Base-by-base conservation (phyloP, 2,888 invertebrate species). In the Eristalis intricaria region DNA sequence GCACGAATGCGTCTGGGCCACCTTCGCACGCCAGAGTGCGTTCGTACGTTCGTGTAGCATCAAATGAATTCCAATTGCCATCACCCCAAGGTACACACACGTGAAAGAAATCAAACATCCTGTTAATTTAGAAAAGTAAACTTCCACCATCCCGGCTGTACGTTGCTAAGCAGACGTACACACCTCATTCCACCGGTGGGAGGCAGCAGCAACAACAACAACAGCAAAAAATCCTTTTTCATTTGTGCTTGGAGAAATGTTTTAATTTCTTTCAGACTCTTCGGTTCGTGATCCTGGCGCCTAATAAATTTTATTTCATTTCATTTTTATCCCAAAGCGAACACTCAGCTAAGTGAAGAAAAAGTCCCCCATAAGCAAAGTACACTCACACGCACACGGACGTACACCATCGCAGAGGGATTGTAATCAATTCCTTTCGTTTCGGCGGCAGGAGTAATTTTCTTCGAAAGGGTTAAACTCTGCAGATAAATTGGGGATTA, bases 221-320 rank as follows among this genome's bases (percentile, higher is more conserved):
- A 26, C 4, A 19, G 22, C 32, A 74, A 80, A 73, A 87, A 80
- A 68, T 68, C 79, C 71, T 76, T 87, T 87, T 84, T 84, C 87
- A 87, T 87, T 87, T 87, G 83, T 73, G 79, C 87, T 84, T 58
- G 60, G 80, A 87, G 87, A 87, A 87, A 87, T 87, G 87, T 87
- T 87, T 87, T 87, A 87, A 87, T 87, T 87, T 87, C 87, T 87
- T 87, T 87, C 84, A 84, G 87, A 87, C 84, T 87, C 87, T 84
- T 87, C 69, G 84, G 87, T 84, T 87, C 87, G 87, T 87, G 87
- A 87, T 87, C 80, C 87, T 87, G 87, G 87, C 87, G 87, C 87
- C 87, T 87, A 87, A 87, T 87, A 87, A 87, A 87, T 87, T 87
- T 87, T 76, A 84, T 87, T 66, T 66, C 66, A 66, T 66, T 87